Evolutionary conservation across 2,888 invertebrate species (phyloP).

Genomic region (Spodoptera picta): DNA sequence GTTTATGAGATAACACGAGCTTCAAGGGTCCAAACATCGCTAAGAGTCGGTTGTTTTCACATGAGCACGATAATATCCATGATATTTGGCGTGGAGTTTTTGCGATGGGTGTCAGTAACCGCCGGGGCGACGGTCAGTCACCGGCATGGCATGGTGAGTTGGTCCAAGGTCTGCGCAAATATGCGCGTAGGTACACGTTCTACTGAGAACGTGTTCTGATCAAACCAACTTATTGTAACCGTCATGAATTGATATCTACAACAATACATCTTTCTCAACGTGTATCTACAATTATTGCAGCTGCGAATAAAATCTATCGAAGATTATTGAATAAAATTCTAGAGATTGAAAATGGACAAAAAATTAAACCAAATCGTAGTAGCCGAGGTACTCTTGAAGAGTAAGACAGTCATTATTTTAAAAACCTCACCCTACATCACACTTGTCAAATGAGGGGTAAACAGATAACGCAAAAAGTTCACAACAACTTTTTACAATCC

Average conservation of each 20-base stretch:
- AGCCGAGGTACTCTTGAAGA: no score
- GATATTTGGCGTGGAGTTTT: slow-evolving; percentile 64
- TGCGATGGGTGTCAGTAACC: slow-evolving; percentile 77
- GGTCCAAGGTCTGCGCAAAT: slow-evolving; percentile 74
- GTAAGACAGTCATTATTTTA: no score
- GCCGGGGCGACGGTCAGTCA: slow-evolving; percentile 77
- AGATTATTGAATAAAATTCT: no score
- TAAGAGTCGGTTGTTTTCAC: slow-evolving; percentile 30
- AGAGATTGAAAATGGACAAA: no score
- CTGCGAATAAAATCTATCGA: neutral
- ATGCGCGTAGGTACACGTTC: slow-evolving; percentile 51
- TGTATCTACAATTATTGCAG: neutral
- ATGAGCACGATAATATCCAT: slow-evolving; percentile 42
- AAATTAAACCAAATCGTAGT: no score
- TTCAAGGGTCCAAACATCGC: slow-evolving; percentile 3
- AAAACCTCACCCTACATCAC: no score
- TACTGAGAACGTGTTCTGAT: slow-evolving; percentile 36
- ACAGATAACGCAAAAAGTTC: no score
- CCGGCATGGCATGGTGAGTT: slow-evolving; percentile 71
- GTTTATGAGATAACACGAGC: slow-evolving; percentile 1
- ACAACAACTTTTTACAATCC: no score
- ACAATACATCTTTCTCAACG: neutral
- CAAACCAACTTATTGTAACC: slow-evolving; percentile 29
- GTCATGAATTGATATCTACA: slow-evolving; percentile 3
- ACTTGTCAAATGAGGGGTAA: no score